Evolutionary conservation across 2,113 vertebrate species (phyloP).

Genomic region (Phyllostomus discolor): DNA sequence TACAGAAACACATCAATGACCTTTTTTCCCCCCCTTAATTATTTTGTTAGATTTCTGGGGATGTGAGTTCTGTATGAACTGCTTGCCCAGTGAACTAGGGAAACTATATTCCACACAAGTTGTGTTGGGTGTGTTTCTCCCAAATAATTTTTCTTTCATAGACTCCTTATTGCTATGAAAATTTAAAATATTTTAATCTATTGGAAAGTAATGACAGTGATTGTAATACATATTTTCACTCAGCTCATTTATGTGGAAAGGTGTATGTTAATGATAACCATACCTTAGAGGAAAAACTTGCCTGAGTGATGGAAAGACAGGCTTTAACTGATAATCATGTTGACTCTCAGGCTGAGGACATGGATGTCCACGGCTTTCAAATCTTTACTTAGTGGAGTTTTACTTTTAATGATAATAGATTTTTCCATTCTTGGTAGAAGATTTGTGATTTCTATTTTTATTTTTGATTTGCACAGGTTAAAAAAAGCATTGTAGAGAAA

Average conservation of each 20-base stretch:
- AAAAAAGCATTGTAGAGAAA: constrained; percentile 46
- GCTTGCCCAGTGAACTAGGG: constrained; percentile 49
- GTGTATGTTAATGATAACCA: constrained; percentile 15
- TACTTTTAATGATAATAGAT: constrained; percentile 51
- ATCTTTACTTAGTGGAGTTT: constrained; percentile 12
- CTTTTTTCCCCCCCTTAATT: constrained; percentile 8
- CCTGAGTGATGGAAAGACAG: constrained; percentile 36
- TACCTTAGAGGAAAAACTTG: constrained; percentile 39
- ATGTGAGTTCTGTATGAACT: constrained; percentile 56
- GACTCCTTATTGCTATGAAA: constrained; percentile 69
- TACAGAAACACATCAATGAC: constrained; percentile 6
- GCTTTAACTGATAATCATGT: constrained; percentile 37
- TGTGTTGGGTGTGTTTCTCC: constrained; percentile 66
- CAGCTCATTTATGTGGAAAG: constrained; percentile 47
- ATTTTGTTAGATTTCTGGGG: constrained; percentile 60
- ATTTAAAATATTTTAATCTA: constrained; percentile 32
- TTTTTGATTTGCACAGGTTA: constrained; percentile 58
- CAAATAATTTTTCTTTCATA: constrained; percentile 63
- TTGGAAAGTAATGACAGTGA: constrained; percentile 47
- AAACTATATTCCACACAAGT: constrained; percentile 49
- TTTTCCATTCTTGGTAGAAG: constrained; percentile 31
- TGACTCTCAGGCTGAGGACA: not conserved
- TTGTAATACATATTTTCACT: constrained; percentile 34
- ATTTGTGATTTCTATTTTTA: constrained; percentile 23
- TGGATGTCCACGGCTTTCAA: constrained; percentile 29